Conservation (phyloP, 2,113 vertebrate species). For the mouse (Mus musculus) region DNA sequence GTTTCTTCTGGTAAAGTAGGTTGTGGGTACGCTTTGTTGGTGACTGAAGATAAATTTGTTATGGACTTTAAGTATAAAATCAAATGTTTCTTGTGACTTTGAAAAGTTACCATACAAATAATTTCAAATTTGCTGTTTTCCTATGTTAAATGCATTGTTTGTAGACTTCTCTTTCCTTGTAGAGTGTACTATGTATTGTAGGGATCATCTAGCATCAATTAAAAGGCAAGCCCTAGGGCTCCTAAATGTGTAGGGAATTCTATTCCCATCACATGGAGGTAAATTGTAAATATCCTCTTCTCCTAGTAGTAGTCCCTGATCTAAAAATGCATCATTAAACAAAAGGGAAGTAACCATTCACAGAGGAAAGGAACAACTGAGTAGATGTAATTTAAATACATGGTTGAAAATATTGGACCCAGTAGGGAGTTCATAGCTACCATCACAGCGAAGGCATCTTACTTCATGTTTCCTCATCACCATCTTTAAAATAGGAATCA, state of each 20-base stretch:
- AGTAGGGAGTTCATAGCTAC: neutral
- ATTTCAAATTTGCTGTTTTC: neutral
- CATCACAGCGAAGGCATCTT: slow-evolving; percentile 41
- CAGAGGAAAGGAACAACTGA: neutral
- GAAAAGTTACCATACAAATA: neutral
- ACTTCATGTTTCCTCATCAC: slow-evolving; percentile 35
- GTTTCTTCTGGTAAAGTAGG: neutral
- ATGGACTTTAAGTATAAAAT: slow-evolving; percentile 9
- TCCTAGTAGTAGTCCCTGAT: slow-evolving; percentile 1
- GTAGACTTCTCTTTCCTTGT: neutral
- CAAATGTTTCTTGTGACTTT: slow-evolving; percentile 18
- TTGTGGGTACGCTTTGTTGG: neutral
- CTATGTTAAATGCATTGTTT: neutral
- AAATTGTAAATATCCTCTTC: slow-evolving; percentile 74
- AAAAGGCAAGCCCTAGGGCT: slow-evolving; percentile 40
- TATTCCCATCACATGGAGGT: slow-evolving; percentile 43
- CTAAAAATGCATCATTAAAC: slow-evolving; percentile 42
- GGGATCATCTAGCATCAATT: slow-evolving; percentile 54
- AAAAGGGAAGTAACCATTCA: neutral
- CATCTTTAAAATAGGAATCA: slow-evolving; percentile 59
- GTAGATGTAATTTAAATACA: neutral
- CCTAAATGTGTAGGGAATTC: slow-evolving; percentile 59
- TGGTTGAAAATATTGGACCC: slow-evolving; percentile 28
- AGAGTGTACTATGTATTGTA: slow-evolving; percentile 14
- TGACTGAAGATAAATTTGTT: neutral